Percentiles rank a stretch among this genome's conserved stretches.
Conservation (phyloP, 2,797 vertebrate genomes). For the Pseudochirops cupreus region DNA sequence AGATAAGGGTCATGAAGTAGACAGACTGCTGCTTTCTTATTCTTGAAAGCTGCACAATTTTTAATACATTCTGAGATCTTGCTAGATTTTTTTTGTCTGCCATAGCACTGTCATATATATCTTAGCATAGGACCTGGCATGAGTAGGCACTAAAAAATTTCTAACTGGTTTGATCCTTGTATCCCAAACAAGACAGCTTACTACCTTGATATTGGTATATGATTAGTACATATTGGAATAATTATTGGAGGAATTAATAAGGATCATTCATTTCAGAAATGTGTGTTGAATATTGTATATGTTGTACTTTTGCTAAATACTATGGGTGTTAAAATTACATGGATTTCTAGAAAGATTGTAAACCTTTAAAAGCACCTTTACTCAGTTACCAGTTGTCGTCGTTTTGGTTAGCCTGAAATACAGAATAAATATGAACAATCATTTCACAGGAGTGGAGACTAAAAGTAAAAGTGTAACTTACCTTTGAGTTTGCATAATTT, state of each 20-base stretch:
- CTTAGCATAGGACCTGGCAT: not conserved
- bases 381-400: conserved; percentile 49
- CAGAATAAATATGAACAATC: conserved; percentile 51
- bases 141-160: not conserved
- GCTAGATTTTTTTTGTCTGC: not conserved
- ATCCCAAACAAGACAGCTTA: not conserved
- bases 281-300: not conserved
- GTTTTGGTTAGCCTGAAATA: conserved; percentile 52
- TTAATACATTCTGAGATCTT: not conserved
- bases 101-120: not conserved
- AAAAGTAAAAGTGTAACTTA: conserved; percentile 55
- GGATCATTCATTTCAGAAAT: not conserved
- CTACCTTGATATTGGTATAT: not conserved
- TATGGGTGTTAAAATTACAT: conserved; percentile 43
- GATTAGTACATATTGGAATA: not conserved
- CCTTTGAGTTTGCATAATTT: conserved; percentile 66
- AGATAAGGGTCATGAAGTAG: not conserved
- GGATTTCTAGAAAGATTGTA: conserved; percentile 10
- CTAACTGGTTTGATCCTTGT: not conserved
- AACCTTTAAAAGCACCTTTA: conserved; percentile 36
- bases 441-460: conserved; percentile 54
- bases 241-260: not conserved
- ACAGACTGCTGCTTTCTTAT: not conserved
- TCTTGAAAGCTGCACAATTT: not conserved
- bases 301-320: not conserved